Percentiles rank a stretch among this genome's conserved stretches.
Conservation (phyloP, 2,888 invertebrate species). For the Epistrophella euchroma region DNA sequence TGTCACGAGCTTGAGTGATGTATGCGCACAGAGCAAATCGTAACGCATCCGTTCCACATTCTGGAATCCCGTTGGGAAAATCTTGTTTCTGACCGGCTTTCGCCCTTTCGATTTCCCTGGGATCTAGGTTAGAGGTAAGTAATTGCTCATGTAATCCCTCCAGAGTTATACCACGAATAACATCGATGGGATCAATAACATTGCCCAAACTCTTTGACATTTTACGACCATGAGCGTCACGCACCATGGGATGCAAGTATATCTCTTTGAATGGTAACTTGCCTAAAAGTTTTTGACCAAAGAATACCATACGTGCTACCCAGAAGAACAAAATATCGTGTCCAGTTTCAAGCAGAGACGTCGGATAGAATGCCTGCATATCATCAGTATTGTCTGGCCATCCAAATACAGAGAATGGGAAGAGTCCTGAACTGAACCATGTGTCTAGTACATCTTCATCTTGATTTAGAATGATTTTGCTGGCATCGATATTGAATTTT, state of each 20-base stretch:
- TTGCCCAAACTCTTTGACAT: constrained; percentile 99
- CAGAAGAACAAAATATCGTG: constrained; percentile 99
- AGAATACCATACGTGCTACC: constrained; percentile 99
- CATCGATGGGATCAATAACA: constrained; percentile 98
- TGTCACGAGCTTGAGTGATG: constrained; percentile 94
- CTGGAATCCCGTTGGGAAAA: constrained; percentile 96
- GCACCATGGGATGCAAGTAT: constrained; percentile 97
- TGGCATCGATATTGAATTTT: constrained; percentile 86
- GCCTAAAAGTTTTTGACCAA: constrained; percentile 95
- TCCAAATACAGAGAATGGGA: constrained; percentile 98
- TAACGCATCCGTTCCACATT: constrained; percentile 88
- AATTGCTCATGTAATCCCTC: constrained; percentile 91
- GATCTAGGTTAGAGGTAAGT: constrained; percentile 92
- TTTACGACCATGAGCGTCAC: constrained; percentile 99
- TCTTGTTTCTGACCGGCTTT: constrained; percentile 90
- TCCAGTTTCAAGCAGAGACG: constrained; percentile 96
- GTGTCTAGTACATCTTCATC: constrained; percentile 99
- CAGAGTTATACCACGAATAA: constrained; percentile 93
- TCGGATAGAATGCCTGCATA: constrained; percentile 94
- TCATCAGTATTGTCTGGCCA: constrained; percentile 94
- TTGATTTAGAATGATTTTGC: constrained; percentile 87
- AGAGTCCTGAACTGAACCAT: constrained; percentile 99
- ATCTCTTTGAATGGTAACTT: constrained; percentile 96
- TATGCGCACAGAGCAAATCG: constrained; percentile 95
- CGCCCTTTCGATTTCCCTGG: constrained; percentile 91